phyloP scores from a whole-genome alignment of 1,140 invertebrate genomes.

The Macrosteles quadrilineatus region DNA sequence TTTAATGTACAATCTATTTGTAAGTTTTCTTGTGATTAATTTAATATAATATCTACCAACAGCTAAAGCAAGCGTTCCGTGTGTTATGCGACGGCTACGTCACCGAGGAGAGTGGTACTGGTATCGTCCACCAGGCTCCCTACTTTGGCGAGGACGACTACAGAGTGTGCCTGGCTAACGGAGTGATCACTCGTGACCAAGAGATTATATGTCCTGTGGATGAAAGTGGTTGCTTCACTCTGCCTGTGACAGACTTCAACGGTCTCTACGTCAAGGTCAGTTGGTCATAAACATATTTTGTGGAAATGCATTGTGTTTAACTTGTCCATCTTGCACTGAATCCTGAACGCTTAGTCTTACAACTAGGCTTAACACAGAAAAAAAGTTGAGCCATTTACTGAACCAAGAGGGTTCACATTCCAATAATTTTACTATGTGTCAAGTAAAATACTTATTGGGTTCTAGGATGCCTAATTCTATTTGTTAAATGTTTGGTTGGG shows the following conservation, averaged over 20 bases:
- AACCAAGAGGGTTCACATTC: too few species aligned
- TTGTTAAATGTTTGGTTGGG: too few species aligned
- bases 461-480: too few species aligned
- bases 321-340: neutral
- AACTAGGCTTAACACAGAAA: too few species aligned
- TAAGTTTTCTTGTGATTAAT: too few species aligned
- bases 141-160: constrained; percentile 99
- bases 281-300: constrained; percentile 67
- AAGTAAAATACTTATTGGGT: too few species aligned
- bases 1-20: too few species aligned
- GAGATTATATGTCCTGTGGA: constrained; percentile 94
- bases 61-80: constrained; percentile 57
- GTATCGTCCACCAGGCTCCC: constrained; percentile 98
- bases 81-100: constrained; percentile 92
- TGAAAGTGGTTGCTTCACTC: constrained; percentile 82
- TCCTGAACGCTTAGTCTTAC: too few species aligned
- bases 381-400: too few species aligned
- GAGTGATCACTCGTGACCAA: constrained; percentile 81
- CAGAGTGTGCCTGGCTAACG: constrained; percentile 79
- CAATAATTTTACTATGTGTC: too few species aligned
- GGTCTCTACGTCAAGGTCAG: constrained; percentile 94
- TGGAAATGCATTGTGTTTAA: too few species aligned
- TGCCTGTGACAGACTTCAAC: constrained; percentile 84
- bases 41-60: too few species aligned
- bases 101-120: constrained; percentile 95